phyloP scores from a whole-genome alignment of 2,888 invertebrate species.

The Hyalella azteca region DNA sequence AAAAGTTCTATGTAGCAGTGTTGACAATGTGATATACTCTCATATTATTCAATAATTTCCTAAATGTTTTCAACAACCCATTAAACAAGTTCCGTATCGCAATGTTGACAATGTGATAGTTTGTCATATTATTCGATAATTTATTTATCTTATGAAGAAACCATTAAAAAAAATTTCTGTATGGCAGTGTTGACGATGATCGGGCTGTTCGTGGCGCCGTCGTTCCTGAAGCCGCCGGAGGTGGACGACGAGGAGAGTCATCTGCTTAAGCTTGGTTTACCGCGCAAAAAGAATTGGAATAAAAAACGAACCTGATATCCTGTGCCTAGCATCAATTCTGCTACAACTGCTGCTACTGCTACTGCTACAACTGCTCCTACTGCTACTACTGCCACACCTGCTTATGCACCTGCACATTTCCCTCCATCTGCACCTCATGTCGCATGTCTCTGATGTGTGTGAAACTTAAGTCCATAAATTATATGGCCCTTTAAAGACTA shows the following conservation, averaged over 20 bases:
- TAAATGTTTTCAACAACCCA: too few species aligned
- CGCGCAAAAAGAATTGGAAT: constrained; percentile 57
- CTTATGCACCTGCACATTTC: neutral
- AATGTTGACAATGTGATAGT: too few species aligned
- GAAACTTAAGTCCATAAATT: too few species aligned
- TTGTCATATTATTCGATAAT: too few species aligned
- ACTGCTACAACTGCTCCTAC: constrained; percentile 22
- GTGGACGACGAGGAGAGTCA: constrained; percentile 55
- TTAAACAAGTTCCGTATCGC: too few species aligned
- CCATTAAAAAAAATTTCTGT: too few species aligned
- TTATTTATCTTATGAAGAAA: too few species aligned
- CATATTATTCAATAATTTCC: too few species aligned
- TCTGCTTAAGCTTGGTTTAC: constrained; percentile 53
- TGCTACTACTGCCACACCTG: neutral
- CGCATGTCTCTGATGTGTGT: too few species aligned
- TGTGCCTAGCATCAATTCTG: neutral
- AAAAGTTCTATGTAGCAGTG: too few species aligned
- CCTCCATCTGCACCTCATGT: neutral
- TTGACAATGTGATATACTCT: too few species aligned
- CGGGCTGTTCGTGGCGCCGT: constrained; percentile 52
- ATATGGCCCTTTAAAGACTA: too few species aligned
- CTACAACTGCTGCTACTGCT: constrained; percentile 14
- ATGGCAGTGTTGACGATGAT: constrained; percentile 53
- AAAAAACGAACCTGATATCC: constrained; percentile 57
- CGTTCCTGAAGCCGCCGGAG: constrained; percentile 53